Evolutionary conservation across 2,797 vertebrate genomes (phyloP).

Genomic region (Crenuchus spilurus): DNA sequence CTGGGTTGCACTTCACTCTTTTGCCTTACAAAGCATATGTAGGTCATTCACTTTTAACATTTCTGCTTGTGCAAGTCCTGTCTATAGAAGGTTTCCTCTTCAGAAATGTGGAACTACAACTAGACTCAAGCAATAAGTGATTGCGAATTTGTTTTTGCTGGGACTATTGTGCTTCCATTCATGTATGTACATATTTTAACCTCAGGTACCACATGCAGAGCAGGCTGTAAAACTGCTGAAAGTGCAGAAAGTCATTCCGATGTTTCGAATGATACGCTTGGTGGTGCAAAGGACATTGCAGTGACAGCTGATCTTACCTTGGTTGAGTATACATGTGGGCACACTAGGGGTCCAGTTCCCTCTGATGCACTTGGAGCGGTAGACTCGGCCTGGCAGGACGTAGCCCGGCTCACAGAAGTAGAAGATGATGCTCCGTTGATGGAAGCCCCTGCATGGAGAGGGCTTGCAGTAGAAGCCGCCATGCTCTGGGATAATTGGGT

Average conservation of each 20-base stretch:
- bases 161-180: not conserved
- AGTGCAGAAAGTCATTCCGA: not conserved
- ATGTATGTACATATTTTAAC: no score
- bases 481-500: constrained; percentile 74
- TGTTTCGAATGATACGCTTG: no score
- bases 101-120: constrained; percentile 23
- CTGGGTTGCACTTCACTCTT: constrained; percentile 15
- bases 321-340: constrained; percentile 62
- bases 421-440: constrained; percentile 65
- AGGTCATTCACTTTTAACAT: constrained; percentile 35
- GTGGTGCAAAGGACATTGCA: not conserved
- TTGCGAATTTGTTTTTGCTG: not conserved
- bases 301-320: constrained; percentile 60
- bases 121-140: not conserved
- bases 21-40: not conserved
- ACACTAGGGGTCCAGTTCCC: constrained; percentile 66
- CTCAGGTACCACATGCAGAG: no score
- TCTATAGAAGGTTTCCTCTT: not conserved
- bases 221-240: not conserved
- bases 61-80: not conserved
- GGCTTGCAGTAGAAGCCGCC: constrained; percentile 76
- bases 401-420: constrained; percentile 76
- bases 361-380: constrained; percentile 62
- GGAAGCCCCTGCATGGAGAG: constrained; percentile 75
- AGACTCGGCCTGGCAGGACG: constrained; percentile 45